Percentiles rank a stretch among this genome's conserved stretches.
phyloP scores from a whole-genome alignment of 2,797 vertebrate genomes.

The Microchirus variegatus region DNA sequence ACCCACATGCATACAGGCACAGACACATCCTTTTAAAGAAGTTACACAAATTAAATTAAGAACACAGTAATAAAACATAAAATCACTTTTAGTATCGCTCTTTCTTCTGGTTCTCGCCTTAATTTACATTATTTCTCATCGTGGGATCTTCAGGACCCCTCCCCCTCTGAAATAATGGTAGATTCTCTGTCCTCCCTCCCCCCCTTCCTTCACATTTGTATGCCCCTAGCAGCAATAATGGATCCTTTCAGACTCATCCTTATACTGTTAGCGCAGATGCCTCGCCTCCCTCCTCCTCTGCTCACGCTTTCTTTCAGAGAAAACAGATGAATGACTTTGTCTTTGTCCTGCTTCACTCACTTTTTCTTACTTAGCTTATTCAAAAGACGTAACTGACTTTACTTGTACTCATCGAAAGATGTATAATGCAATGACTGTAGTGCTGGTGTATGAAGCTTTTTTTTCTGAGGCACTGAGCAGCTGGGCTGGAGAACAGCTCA shows the following conservation, averaged over 20 bases:
- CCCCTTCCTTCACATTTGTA: conserved; percentile 24
- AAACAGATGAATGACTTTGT: conserved; percentile 38
- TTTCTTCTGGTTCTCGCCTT: conserved; percentile 1
- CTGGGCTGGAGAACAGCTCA: conserved; percentile 1
- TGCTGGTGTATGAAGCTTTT: conserved; percentile 3
- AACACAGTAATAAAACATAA: conserved; percentile 37
- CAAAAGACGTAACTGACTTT: conserved; percentile 11
- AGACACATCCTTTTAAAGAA: conserved; percentile 24
- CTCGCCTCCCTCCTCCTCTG: conserved; percentile 23
- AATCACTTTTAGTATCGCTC: conserved; percentile 2
- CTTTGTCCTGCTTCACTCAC: conserved; percentile 20
- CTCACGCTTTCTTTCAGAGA: conserved; percentile 27
- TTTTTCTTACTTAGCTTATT: conserved; percentile 50
- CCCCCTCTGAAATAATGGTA: conserved; percentile 44
- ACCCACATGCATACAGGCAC: conserved; percentile 17
- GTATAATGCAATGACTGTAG: not conserved
- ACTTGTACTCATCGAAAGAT: conserved; percentile 11
- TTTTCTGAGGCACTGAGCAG: conserved; percentile 4
- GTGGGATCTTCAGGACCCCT: conserved; percentile 35
- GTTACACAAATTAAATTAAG: conserved; percentile 48
- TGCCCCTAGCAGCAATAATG: conserved; percentile 53
- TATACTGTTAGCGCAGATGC: conserved; percentile 57
- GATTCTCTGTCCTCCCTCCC: conserved; percentile 29
- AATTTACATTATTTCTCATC: conserved; percentile 36
- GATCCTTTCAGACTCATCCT: conserved; percentile 61